Base-by-base conservation (phyloP, 2,113 vertebrate genomes). In the Crotalus helleri region DNA sequence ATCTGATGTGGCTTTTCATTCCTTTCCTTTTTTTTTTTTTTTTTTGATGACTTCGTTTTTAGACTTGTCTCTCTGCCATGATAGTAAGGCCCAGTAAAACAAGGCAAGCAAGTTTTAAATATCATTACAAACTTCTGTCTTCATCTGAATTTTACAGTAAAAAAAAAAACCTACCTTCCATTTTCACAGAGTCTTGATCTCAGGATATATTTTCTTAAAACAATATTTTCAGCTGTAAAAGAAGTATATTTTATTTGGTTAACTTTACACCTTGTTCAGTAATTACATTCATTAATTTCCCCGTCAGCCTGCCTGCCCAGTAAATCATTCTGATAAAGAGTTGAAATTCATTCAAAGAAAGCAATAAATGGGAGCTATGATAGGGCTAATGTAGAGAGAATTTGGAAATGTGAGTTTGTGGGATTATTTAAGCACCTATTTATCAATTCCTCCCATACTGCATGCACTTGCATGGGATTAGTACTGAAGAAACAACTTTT, bases 1-100 rank as follows among this genome's bases (percentile, higher is more conserved):
- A 93, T 97, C 97, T 97, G 95, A 95, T 92, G 86, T 96, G 97
- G 97, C 97, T 97, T 97, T 97, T 97, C 96, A 96, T 96, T 96
- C 96, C 94, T 97, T 97, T 96, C 96, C 96, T 95, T 33, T 69
- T 6, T 6, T 49, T 69, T 69, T 55, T 39, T 39, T 39, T 54
- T 95, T 95, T 92, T 95, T 97, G 93, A 88, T 95, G 95, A 92
- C 92, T 90, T 97, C 21, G 69, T 88, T 94, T 97, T 97, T 97
- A 96, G 95, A 81, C n/a, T 86, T 91, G 51, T 81, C 61, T 94
- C 90, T 96, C 94, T 95, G 91, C 90, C 91, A 92, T 0, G 13
- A 61, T 4, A 6, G 93, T 91, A 74, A 95, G 39, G 21, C 94
- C 95, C 92, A 95, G 92, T 44, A 94, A 51, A 90, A 90, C 64